Evolutionary conservation across 2,113 vertebrate genomes (phyloP), one percentile per base, ranked within the genome.

Genomic region (Natator depressus): DNA sequence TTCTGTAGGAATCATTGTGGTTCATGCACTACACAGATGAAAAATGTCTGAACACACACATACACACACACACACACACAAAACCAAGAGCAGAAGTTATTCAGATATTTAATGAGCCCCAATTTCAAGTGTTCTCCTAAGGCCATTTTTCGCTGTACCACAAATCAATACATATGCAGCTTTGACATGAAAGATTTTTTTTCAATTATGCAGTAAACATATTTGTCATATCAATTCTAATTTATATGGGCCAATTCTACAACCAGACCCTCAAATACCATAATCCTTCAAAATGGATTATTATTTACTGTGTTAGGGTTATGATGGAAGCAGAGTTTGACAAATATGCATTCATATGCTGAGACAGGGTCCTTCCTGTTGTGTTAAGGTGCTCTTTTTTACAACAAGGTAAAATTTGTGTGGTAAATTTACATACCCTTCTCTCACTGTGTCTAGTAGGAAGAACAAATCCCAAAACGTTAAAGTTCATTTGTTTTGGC

Each of bases 301-400:
- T 75, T 42, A 29, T 78, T 47, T 12, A 47, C 38, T 47, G 22
- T 29, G 47, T 13, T 78, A 20, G 89, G 79, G 29, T 55, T 89
- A 42, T n/a, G 7, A 49, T 72, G 94, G 55, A 82, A 90, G 83
- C 87, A 80, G 29, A 96, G 6, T 93, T 82, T 79, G 53, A 80
- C 92, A 88, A 92, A 96, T 81, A 87, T 92, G 81, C 38, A 47
- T 80, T 90, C 82, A 84, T 55, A 82, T 72, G 51, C 84, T 80
- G 86, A 83, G 17, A 31, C 84, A 54, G 57, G 93, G 65, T 93
- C 87, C 81, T 93, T 91, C 83, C 81, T 87, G 86, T 82, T 85
- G 88, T 0, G 0, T 62, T 88, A 92, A 85, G 89, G 57, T 89
- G 78, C 38, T 22, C 89, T 89, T 93, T 90, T 90, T 75, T 69